A percentile compares a stretch with the other conserved stretches of the same genome.
Conservation (phyloP, 2,113 vertebrate genomes). For the Nyctibius bracteatus region DNA sequence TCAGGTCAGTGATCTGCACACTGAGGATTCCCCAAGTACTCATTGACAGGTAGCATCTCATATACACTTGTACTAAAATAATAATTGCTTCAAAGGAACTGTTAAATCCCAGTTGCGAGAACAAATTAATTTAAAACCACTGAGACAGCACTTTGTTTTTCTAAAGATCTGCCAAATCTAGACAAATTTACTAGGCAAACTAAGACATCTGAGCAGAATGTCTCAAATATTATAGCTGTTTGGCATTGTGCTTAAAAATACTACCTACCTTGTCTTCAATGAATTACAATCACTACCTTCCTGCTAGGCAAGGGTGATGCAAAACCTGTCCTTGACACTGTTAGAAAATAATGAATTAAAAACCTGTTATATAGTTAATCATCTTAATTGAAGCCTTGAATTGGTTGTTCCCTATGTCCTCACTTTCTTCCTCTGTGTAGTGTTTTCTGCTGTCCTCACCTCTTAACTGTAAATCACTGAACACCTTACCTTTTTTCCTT, state of each 20-base stretch:
- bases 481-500: neutral
- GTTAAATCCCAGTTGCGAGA: constrained; percentile 43
- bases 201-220: neutral
- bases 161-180: constrained; percentile 5
- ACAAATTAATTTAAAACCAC: constrained; percentile 61
- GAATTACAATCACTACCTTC: neutral
- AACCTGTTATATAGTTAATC: neutral
- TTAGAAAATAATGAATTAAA: neutral
- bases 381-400: neutral
- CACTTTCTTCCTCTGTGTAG: neutral
- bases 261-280: neutral
- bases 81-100: constrained; percentile 66
- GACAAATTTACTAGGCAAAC: constrained; percentile 5
- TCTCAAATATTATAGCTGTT: neutral
- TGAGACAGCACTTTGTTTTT: constrained; percentile 9
- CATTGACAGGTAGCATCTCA: constrained; percentile 66
- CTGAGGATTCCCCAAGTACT: constrained; percentile 55
- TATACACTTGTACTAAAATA: constrained; percentile 52
- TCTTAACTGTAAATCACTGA: neutral
- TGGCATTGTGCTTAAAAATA: neutral
- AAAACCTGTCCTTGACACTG: neutral
- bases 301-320: neutral
- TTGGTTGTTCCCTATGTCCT: neutral
- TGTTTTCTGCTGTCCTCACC: neutral
- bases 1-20: constrained; percentile 65